Evolutionary conservation across 2,797 vertebrate species (phyloP), one percentile per base, ranked within the genome.

Genomic region (Anguilla pacifica): DNA sequence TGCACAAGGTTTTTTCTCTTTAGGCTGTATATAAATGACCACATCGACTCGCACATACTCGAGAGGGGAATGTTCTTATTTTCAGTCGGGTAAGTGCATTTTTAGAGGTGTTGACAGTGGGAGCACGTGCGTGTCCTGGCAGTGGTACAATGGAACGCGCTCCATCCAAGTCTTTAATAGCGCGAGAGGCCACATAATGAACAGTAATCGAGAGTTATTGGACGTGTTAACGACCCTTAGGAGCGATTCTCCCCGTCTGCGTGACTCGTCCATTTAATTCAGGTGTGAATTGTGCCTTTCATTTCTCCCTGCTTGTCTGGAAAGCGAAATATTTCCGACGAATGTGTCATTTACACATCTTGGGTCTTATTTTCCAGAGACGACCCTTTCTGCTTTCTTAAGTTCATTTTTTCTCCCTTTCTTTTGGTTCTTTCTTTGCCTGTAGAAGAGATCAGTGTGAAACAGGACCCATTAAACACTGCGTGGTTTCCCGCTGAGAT

Each of bases 111-210:
- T n/a, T n/a, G 83, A 55, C 31, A 84, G 87, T 86, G 55, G 25
- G 49, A 49, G 89, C 39, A 83, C 89, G 84, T 91, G 89, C 72
- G 81, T 86, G 90, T 49, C 43, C 89, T 92, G 91, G 90, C 89
- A 89, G 49, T 25, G 49, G 6, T 87, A 86, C 72, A 74, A 49
- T 77, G 74, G 85, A 89, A 22, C 77, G 70, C 57, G 90, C 61
- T 81, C 86, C 11, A 59, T 25, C 74, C 86, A 51, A 35, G 83
- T 87, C 89, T 88, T 61, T 88, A 85, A 77, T 87, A 39, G 31
- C 85, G 87, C 89, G 88, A 86, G 57, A 85, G 84, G 28, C 84
- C 87, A 79, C 85, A 85, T 84, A 91, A 88, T 88, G 83, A 90
- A 84, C 43, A 67, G 11, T 89, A 89, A 91, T 90, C 59, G 2